Evolutionary conservation across 35 echinoderm and acorn worm species (phyloP).

Genomic region (Apostichopus japonicus): DNA sequence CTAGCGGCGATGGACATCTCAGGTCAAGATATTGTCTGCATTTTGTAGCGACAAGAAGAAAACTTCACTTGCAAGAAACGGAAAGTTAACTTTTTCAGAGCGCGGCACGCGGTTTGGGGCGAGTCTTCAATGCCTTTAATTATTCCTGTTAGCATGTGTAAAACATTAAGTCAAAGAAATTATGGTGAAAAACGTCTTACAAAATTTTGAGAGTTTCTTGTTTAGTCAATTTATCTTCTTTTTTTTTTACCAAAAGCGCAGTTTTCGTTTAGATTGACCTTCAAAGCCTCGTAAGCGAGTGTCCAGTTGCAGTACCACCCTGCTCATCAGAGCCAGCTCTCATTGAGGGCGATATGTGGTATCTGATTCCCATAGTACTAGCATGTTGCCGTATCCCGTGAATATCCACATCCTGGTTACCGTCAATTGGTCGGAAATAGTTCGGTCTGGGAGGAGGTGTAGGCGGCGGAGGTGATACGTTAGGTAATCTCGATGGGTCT

Average conservation of each 20-base stretch:
- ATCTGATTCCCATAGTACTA: constrained; percentile 45
- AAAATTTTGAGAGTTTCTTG: too few relatives aligned
- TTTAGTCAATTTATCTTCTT: not conserved
- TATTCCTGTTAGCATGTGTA: not conserved
- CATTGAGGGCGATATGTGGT: constrained; percentile 47
- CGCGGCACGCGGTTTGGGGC: too few relatives aligned
- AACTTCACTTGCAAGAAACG: too few relatives aligned
- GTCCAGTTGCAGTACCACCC: not conserved
- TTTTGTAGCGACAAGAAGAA: too few relatives aligned
- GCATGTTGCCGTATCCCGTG: constrained; percentile 46
- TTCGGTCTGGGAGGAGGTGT: constrained; percentile 29
- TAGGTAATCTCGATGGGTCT: not conserved
- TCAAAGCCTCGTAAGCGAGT: constrained; percentile 13
- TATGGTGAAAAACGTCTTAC: too few relatives aligned
- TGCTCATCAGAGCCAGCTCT: not conserved
- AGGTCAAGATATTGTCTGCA: too few relatives aligned
- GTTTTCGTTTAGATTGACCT: too few relatives aligned
- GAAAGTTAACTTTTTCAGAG: too few relatives aligned
- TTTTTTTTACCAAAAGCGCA: too few relatives aligned
- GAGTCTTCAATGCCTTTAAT: too few relatives aligned
- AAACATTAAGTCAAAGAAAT: too few relatives aligned
- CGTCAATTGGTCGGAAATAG: constrained; percentile 20
- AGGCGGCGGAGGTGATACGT: constrained; percentile 30
- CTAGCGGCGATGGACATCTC: too few relatives aligned
- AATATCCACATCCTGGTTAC: constrained; percentile 49